phyloP scores from a whole-genome alignment of 2,113 vertebrate genomes.

The Lasiurus cinereus region DNA sequence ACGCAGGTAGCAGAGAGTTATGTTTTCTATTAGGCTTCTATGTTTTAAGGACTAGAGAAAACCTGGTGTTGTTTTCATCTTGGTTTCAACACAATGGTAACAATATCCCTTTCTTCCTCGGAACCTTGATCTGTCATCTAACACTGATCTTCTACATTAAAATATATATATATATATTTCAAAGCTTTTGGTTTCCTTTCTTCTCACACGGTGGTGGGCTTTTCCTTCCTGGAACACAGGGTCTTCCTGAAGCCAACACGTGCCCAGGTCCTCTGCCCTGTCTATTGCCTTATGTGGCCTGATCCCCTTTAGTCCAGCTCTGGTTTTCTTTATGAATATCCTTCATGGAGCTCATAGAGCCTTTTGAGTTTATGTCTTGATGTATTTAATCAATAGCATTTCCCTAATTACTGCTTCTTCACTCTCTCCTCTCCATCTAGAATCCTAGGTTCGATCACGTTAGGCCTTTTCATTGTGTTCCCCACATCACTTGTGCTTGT shows the following conservation, averaged over 20 bases:
- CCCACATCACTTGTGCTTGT: too few relatives aligned
- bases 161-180: constrained; percentile 90
- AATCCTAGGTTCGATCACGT: background rate
- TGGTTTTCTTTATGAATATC: background rate
- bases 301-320: background rate
- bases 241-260: constrained; percentile 89
- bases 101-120: constrained; percentile 95
- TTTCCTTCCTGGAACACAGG: constrained; percentile 94
- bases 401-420: background rate
- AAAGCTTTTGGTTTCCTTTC: constrained; percentile 91
- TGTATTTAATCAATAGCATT: constrained; percentile 6
- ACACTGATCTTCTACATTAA: constrained; percentile 93
- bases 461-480: background rate
- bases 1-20: background rate
- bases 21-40: constrained; percentile 8
- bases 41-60: constrained; percentile 3
- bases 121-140: constrained; percentile 95
- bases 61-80: background rate
- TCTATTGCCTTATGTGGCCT: constrained; percentile 74
- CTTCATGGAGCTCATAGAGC: background rate
- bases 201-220: constrained; percentile 90
- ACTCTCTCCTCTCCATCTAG: background rate
- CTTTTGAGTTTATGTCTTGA: constrained; percentile 38
- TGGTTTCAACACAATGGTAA: background rate
- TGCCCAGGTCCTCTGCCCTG: constrained; percentile 89